Percentiles rank a stretch among this genome's conserved stretches.
These are phyloP conservation scores for Chelmon rostratus DNA, from an alignment of 2,797 vertebrate species.

Conservation along the genomic window DNA sequence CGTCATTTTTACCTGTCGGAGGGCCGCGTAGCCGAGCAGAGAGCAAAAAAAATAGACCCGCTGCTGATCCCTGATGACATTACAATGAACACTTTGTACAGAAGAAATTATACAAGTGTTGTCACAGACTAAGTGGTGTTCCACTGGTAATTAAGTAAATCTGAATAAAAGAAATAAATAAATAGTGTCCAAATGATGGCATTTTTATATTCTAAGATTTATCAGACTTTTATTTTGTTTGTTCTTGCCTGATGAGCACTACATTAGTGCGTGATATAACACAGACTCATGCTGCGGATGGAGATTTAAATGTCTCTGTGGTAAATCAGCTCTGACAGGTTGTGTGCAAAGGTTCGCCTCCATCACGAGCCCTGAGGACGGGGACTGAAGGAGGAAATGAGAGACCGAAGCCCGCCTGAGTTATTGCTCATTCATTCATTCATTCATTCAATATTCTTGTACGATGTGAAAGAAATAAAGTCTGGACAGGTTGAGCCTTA, in stretches of 20 bases:
- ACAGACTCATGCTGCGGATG: not conserved
- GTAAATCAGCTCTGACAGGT: conserved; percentile 1
- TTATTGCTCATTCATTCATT: conserved; percentile 29
- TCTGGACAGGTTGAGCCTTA: conserved; percentile 37
- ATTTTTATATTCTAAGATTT: no score
- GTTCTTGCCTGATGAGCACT: not conserved
- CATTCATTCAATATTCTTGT: conserved; percentile 65
- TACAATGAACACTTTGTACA: no score
- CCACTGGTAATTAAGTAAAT: no score
- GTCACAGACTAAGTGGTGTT: no score
- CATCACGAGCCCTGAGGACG: not conserved
- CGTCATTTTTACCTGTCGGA: no score
- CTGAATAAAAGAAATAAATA: no score
- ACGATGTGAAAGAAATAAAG: conserved; percentile 34
- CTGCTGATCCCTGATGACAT: no score
- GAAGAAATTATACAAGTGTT: no score
- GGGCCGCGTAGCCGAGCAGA: no score
- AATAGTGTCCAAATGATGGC: no score
- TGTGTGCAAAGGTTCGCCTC: not conserved
- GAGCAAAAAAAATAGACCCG: no score
- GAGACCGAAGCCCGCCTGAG: conserved; percentile 30
- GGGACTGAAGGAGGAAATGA: not conserved
- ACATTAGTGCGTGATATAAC: not conserved
- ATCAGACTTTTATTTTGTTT: not conserved
- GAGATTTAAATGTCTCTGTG: not conserved